phyloP scores from a whole-genome alignment of 2,113 vertebrate genomes.

The Nibea albiflora region DNA sequence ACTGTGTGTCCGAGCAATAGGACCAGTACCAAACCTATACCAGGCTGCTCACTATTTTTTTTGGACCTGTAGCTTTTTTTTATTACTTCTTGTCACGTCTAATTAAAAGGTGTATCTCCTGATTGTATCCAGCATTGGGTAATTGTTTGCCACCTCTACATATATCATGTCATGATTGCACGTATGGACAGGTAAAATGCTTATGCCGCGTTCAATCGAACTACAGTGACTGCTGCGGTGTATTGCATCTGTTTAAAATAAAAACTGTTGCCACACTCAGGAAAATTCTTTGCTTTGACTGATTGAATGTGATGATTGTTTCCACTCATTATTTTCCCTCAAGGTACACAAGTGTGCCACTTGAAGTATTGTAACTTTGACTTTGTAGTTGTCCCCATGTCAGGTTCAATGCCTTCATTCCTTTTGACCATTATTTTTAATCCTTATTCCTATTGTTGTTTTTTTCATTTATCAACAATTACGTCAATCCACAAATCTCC shows the following conservation, averaged over 20 bases:
- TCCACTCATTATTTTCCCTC: constrained; percentile 55
- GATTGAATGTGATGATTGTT: constrained; percentile 64
- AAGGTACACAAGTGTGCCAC: constrained; percentile 35
- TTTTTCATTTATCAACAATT: constrained; percentile 59
- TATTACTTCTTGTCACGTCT: constrained; percentile 24
- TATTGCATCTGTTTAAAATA: constrained; percentile 58
- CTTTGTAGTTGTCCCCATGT: constrained; percentile 6
- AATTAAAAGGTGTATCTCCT: constrained; percentile 25
- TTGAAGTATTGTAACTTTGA: constrained; percentile 44
- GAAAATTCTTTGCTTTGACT: constrained; percentile 53
- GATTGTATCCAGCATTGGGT: constrained; percentile 14
- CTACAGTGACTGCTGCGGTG: neutral
- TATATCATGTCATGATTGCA: constrained; percentile 16
- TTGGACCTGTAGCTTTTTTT: too few species aligned
- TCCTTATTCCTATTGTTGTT: constrained; percentile 20
- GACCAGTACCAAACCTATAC: constrained; percentile 13
- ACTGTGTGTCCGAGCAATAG: neutral
- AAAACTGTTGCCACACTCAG: constrained; percentile 48
- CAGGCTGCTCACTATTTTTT: constrained; percentile 10
- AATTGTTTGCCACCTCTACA: constrained; percentile 27
- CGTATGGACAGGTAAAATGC: constrained; percentile 22
- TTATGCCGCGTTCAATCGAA: constrained; percentile 12
- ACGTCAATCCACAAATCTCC: constrained; percentile 57
- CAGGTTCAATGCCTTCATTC: neutral
- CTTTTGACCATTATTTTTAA: constrained; percentile 11